Base-by-base conservation (phyloP, 2,113 vertebrate species). In the Myiagra hebetior region DNA sequence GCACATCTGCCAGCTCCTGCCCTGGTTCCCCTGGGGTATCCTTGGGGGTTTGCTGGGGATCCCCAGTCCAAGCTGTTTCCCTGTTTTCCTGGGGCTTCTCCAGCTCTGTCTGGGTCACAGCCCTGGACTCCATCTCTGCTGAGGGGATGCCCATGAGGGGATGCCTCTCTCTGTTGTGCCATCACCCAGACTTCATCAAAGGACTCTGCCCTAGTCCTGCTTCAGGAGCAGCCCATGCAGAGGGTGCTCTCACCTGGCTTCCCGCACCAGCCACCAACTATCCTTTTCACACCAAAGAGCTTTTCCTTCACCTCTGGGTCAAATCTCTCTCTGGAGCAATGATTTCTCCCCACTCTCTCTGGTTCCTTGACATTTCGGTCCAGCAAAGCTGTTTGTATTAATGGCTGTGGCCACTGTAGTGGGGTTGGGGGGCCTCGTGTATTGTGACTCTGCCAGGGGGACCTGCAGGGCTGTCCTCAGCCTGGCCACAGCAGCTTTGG, bases 401-500 rank as follows among this genome's bases (percentile, higher is more conserved):
- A 20, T 33, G 39, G 21, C 82, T 1, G 1, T 41, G 20, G 7
- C 9, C 1, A 0, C 28, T 9, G 44, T 35, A 24, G 2, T 33
- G 7, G 2, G 0, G 0, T 16, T 1, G 6, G 44, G n/a, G 37
- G 56, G 3, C 64, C 9, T 14, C 0, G 0, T 4, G 63, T 2
- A 13, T 33, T 1, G 0, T 4, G 6, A 55, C 6, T 39, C 28
- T 60, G 64, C 60, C 69, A 5, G 3, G 1, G 35, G 49, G 49
- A 23, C 69, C 46, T 37, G 52, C 47, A 2, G 57, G 77, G 35
- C 62, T 55, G 14, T 3, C 2, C 60, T 23, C 6, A 1, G 74
- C 37, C 8, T 1, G 74, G 44, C 85, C 30, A 26, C 84, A 35
- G 50, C 46, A 7, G 2, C 90, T 91, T 44, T 89, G 44, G 35